A percentile compares a stretch with the other conserved stretches of the same genome.
phyloP scores from a whole-genome alignment of 35 echinoderm and acorn worm genomes.

The Anneissia japonica region DNA sequence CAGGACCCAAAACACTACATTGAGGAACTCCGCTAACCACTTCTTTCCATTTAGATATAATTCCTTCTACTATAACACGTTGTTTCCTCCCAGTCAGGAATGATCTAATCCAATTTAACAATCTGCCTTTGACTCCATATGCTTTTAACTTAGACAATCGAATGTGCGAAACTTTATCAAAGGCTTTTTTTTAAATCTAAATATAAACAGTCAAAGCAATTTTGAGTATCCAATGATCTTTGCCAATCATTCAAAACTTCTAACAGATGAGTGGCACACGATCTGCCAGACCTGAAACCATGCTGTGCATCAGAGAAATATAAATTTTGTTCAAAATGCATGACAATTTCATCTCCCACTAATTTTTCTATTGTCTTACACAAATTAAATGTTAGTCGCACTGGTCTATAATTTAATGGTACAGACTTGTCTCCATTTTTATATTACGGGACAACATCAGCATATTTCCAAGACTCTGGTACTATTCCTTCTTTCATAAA shows the following conservation, averaged over 20 bases:
- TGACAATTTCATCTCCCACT: conserved; percentile 11
- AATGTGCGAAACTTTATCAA: no score
- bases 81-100: no score
- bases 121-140: no score
- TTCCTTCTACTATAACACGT: no score
- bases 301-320: conserved; percentile 24
- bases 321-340: conserved; percentile 10
- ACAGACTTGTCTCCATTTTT: neutral
- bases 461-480: conserved; percentile 3
- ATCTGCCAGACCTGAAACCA: conserved; percentile 33
- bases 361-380: conserved; percentile 32
- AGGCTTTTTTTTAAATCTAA: no score
- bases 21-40: no score
- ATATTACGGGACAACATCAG: neutral
- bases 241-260: conserved; percentile 23
- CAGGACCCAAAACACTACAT: no score
- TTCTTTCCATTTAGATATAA: no score
- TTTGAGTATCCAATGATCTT: neutral
- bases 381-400: neutral
- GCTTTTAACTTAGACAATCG: no score
- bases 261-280: conserved; percentile 17
- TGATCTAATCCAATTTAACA: no score
- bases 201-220: neutral
- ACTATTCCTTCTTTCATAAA: neutral
- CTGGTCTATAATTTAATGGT: neutral